Evolutionary conservation across 2,113 vertebrate genomes (phyloP), one percentile per base, ranked within the genome.

Genomic region (Oryzias celebensis): DNA sequence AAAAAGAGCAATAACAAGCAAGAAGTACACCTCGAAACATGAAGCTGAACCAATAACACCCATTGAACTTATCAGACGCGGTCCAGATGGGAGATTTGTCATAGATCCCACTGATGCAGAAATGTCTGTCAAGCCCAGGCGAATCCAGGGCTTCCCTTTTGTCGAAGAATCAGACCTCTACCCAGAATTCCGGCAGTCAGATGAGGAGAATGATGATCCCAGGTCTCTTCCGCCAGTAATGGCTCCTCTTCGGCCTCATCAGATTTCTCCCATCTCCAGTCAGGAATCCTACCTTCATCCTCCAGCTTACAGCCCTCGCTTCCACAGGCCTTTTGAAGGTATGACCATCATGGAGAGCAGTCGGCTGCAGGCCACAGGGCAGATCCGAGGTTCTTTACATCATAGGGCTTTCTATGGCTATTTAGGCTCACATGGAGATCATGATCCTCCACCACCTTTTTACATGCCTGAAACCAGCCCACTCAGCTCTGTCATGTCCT

Each of bases 391-490:
- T 65, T 92, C 94, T 26, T 94, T 94, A 0, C 94, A 93, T 51
- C 94, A 95, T 71, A 91, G 93, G 89, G 90, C 93, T 84, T 98
- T 95, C 88, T 98, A 99, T 65, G 94, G 96, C 87, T 98, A 97
- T 90, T 93, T 98, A 85, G 96, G 95, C 88, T 95, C 90, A 76
- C 94, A 94, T 2, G 94, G 94, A 67, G 95, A 98, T 85, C 94
- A 95, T 76, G 96, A 98, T 75, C 94, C 95, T 0, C 91, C 90
- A 22, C 96, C 96, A 0, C 96, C 95, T 70, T 98, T 99, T 93
- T 99, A 98, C 88, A 94, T 98, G 94, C 94, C 96, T 14, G 97
- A 99, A 77, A 95, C 94, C 86, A 99, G 97, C 88, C 96, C 97
- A 0, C 89, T 98, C 73, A 98, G 97, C 89, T 99, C 97, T 0